A percentile compares a stretch with the other conserved stretches of the same genome.
Conservation (phyloP, 2,113 vertebrate genomes). For the Notiomystis cincta region DNA sequence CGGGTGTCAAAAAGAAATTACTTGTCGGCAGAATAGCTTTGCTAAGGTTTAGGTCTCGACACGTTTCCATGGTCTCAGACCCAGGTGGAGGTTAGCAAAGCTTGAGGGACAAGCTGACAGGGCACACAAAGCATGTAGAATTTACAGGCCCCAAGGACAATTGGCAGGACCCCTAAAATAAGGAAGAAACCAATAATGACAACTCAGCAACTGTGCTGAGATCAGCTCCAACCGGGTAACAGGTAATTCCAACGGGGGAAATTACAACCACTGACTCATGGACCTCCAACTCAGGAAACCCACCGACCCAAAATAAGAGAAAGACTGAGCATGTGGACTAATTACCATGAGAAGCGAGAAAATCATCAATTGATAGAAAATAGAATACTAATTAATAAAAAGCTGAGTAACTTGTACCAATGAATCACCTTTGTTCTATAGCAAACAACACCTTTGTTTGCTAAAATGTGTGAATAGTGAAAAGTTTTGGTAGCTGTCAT, state of each 20-base stretch:
- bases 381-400: neutral
- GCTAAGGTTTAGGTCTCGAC: neutral
- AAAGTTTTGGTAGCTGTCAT: neutral
- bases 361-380: accelerated
- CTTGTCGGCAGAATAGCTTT: neutral
- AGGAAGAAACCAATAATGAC: neutral
- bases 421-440: neutral
- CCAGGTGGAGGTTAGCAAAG: neutral
- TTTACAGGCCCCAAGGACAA: neutral
- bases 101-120: neutral
- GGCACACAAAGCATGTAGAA: neutral
- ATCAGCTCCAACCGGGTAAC: neutral
- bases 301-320: neutral
- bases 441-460: neutral
- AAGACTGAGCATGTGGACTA: neutral
- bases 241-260: neutral
- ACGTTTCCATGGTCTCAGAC: neutral
- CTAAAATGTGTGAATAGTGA: neutral
- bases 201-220: neutral
- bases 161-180: neutral
- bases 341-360: accelerated
- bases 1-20: neutral
- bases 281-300: neutral
- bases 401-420: neutral
- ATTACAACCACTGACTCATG: neutral